phyloP scores from a whole-genome alignment of 1,140 invertebrate genomes.

The Steinernema khuongi region DNA sequence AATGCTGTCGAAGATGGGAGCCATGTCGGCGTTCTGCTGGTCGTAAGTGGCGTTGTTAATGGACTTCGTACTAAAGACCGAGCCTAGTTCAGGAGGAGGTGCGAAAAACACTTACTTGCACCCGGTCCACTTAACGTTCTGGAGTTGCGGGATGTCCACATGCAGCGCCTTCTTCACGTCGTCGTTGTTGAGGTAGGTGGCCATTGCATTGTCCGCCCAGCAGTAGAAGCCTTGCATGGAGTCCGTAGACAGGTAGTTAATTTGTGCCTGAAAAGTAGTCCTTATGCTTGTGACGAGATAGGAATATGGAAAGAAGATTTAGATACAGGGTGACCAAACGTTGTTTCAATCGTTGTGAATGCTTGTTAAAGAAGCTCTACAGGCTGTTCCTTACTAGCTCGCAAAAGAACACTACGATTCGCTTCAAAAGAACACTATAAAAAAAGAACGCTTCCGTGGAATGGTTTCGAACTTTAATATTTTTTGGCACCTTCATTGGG shows the following conservation, averaged over 20 bases:
- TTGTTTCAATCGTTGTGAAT: too few species aligned
- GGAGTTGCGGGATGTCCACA: neutral
- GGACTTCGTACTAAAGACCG: conserved; percentile 2
- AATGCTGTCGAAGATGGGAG: conserved; percentile 29
- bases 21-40: conserved; percentile 30
- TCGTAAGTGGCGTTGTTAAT: conserved; percentile 36
- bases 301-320: too few species aligned
- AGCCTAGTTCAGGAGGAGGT: too few species aligned
- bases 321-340: too few species aligned
- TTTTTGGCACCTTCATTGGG: too few species aligned
- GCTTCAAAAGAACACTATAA: too few species aligned
- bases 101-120: neutral
- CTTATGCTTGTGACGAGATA: too few species aligned
- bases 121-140: neutral
- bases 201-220: conserved; percentile 26
- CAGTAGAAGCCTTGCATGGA: conserved; percentile 35
- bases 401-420: too few species aligned
- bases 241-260: conserved; percentile 25
- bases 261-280: neutral
- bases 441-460: too few species aligned
- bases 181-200: conserved; percentile 28
- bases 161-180: conserved; percentile 35
- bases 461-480: too few species aligned
- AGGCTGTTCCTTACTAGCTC: too few species aligned
- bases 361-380: too few species aligned